phyloP scores from a whole-genome alignment of 1,140 invertebrate genomes.

The Phymorhynchus buccinoides region DNA sequence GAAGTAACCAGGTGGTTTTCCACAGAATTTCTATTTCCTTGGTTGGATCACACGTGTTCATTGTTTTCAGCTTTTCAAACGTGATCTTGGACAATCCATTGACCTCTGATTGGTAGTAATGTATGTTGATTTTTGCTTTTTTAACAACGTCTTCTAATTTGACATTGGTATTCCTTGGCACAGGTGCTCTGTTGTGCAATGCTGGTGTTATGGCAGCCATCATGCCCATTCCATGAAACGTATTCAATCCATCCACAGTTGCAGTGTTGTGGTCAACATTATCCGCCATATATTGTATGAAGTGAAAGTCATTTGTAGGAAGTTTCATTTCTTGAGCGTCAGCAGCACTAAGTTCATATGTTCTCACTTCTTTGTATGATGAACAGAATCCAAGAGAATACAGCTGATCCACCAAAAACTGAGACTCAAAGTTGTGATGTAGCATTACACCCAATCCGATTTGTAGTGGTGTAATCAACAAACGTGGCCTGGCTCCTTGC shows the following conservation, averaged over 20 bases:
- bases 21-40: not conserved
- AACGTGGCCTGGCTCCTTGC: not conserved
- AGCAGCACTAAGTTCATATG: no score
- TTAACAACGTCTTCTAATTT: not conserved
- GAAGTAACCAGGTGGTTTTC: slow-evolving; percentile 54
- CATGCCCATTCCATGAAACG: not conserved
- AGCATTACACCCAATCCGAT: not conserved
- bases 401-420: not conserved
- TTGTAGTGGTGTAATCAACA: not conserved
- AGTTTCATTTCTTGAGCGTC: not conserved
- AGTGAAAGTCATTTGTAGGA: not conserved
- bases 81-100: not conserved
- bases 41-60: slow-evolving; percentile 11
- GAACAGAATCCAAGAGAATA: not conserved
- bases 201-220: not conserved
- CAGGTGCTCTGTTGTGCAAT: not conserved
- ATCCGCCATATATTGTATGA: not conserved
- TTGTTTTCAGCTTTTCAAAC: not conserved
- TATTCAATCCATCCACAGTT: not conserved
- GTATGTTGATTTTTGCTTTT: no score
- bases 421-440: not conserved
- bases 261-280: not conserved
- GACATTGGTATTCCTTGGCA: not conserved
- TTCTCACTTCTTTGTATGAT: not conserved
- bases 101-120: not conserved